A percentile compares a stretch with the other conserved stretches of the same genome.
These are phyloP conservation scores for Hippolais icterina DNA, from an alignment of 2,113 vertebrate species.

Conservation along the genomic window DNA sequence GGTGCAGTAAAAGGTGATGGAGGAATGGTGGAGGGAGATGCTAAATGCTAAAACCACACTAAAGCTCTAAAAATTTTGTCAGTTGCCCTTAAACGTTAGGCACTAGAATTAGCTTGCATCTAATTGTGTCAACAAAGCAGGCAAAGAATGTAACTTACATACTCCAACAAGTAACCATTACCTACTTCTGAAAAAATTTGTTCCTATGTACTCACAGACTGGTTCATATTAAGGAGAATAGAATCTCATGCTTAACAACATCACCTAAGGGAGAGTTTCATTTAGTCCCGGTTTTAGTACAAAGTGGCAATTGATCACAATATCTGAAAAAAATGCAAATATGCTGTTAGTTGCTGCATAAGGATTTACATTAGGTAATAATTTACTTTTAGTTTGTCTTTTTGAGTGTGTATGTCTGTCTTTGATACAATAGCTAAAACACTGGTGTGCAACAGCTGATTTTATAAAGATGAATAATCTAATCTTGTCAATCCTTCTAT, in stretches of 20 bases:
- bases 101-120: not conserved
- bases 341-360: not conserved
- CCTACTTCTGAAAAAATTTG: constrained; percentile 46
- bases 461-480: not conserved
- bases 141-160: not conserved
- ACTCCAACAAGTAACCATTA: constrained; percentile 32
- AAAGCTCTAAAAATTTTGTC: not conserved
- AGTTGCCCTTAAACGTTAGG: not conserved
- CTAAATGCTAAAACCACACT: not conserved
- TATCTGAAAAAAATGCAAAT: constrained; percentile 12
- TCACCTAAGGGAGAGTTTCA: not conserved
- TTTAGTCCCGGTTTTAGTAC: not conserved
- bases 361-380: constrained; percentile 36
- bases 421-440: not conserved
- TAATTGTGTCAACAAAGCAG: not conserved
- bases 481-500: not conserved
- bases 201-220: not conserved
- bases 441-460: not conserved
- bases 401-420: not conserved
- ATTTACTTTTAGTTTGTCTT: constrained; percentile 31
- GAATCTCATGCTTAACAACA: not conserved
- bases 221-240: constrained; percentile 29
- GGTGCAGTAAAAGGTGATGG: not conserved
- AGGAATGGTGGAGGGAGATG: not conserved
- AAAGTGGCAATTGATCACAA: not conserved